Percentiles rank a stretch among this genome's conserved stretches.
phyloP scores from a whole-genome alignment of 2,797 vertebrate species.

The Chrysocyon brachyurus region DNA sequence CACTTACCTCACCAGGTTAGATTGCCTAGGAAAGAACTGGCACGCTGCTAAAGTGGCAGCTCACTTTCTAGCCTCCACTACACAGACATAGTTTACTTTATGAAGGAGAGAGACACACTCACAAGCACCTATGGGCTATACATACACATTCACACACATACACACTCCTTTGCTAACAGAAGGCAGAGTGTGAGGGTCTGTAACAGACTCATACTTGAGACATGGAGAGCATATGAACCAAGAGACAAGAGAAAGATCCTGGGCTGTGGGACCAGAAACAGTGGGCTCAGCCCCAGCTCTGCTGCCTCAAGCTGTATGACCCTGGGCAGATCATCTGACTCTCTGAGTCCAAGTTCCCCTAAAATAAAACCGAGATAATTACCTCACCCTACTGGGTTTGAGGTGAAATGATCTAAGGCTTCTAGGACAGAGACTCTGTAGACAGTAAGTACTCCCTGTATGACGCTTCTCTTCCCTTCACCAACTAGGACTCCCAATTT shows the following conservation, averaged over 20 bases:
- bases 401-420: neutral
- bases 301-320: neutral
- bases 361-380: neutral
- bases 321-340: neutral
- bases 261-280: neutral
- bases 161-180: neutral
- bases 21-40: neutral
- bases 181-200: neutral
- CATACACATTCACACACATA: neutral
- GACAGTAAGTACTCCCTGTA: too few species aligned
- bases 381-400: neutral
- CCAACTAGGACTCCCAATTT: neutral
- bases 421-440: neutral
- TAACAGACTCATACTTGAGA: neutral
- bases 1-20: neutral
- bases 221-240: neutral
- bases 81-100: neutral
- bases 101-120: neutral
- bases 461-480: neutral
- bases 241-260: neutral
- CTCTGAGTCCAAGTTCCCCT: neutral
- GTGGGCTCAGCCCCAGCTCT: neutral
- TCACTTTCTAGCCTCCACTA: neutral
- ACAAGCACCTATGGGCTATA: neutral
- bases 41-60: neutral